These are phyloP conservation scores for Mesopsocus fuscifrons DNA, from an alignment of 2,888 invertebrate genomes.

Conservation along the genomic window DNA sequence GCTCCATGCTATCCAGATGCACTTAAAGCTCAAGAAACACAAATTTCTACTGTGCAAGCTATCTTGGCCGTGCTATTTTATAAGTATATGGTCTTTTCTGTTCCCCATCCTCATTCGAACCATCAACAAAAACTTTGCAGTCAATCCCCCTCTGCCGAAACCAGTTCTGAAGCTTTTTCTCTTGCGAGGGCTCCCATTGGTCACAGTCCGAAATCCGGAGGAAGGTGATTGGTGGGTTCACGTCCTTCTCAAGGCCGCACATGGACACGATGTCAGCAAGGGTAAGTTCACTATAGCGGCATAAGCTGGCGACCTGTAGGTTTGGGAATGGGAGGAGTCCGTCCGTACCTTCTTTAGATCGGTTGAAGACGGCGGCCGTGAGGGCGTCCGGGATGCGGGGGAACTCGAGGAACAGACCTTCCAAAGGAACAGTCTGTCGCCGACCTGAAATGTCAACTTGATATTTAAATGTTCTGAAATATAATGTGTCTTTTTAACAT, in stretches of 20 bases:
- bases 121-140: not conserved
- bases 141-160: not conserved
- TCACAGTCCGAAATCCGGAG: conserved; percentile 17
- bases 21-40: not conserved
- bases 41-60: not conserved
- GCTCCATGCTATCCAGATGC: too few species aligned
- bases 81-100: not conserved
- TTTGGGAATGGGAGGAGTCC: conserved; percentile 13
- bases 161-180: conserved; percentile 11
- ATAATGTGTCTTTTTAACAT: too few species aligned
- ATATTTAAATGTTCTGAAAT: too few species aligned
- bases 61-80: not conserved
- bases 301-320: conserved; percentile 16
- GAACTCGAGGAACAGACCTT: conserved; percentile 20
- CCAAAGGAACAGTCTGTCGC: conserved; percentile 15
- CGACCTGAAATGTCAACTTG: conserved; percentile 11
- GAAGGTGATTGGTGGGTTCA: conserved; percentile 14
- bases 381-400: conserved; percentile 17
- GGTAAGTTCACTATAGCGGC: conserved; percentile 18
- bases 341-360: not conserved
- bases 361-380: conserved; percentile 15
- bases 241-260: conserved; percentile 12
- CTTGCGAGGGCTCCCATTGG: conserved; percentile 12
- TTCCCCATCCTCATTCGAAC: not conserved
- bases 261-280: conserved; percentile 15